Conservation (phyloP, 2,113 vertebrate species). For the Ctenodactylus gundi region DNA sequence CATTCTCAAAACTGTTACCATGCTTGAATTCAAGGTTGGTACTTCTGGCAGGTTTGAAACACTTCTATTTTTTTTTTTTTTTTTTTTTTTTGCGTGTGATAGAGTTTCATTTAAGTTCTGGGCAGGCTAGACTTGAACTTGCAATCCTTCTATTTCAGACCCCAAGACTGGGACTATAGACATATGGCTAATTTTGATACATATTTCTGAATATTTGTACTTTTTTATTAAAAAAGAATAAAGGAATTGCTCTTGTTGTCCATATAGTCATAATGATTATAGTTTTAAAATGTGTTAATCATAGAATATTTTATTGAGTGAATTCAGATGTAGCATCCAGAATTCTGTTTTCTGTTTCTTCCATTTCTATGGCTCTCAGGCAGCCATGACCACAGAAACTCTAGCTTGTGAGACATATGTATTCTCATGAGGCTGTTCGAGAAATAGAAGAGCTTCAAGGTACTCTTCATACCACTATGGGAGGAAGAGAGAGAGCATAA, state of each 20-base stretch:
- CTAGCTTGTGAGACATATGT: background rate
- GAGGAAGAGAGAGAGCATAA: background rate
- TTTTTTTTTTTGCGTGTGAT: background rate
- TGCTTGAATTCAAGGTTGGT: background rate
- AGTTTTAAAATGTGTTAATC: background rate
- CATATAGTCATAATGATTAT: background rate
- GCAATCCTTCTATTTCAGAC: background rate
- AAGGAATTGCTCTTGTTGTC: background rate
- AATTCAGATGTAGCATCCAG: constrained; percentile 3
- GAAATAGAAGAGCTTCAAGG: background rate
- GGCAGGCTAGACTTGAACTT: background rate
- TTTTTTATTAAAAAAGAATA: background rate
- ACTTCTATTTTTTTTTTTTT: background rate
- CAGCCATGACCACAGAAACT: background rate
- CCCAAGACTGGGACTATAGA: background rate
- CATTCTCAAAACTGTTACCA: background rate
- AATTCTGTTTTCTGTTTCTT: background rate
- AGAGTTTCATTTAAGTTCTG: background rate
- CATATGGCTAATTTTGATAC: background rate
- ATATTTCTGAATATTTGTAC: background rate
- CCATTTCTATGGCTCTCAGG: background rate
- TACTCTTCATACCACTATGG: background rate
- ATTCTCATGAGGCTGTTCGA: background rate
- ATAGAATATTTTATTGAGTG: background rate
- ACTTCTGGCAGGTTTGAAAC: background rate